These are phyloP conservation scores for Hypolimnas misippus DNA, from an alignment of 2,888 invertebrate genomes.

Conservation along the genomic window DNA sequence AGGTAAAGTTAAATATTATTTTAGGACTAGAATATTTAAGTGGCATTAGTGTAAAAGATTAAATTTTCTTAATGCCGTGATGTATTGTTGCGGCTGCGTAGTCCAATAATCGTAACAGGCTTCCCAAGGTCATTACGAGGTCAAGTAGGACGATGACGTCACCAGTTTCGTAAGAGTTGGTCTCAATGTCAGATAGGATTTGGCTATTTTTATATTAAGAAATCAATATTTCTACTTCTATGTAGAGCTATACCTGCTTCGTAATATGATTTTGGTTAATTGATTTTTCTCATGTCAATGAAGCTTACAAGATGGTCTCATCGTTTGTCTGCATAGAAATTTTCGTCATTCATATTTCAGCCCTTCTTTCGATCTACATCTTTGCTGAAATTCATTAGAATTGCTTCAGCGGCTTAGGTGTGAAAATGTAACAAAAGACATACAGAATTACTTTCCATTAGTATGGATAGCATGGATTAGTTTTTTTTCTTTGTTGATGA, in stretches of 20 bases:
- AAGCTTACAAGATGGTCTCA: too few species aligned
- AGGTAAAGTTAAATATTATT: not conserved
- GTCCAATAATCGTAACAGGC: not conserved
- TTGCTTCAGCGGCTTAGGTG: too few species aligned
- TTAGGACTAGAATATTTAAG: conserved; percentile 2
- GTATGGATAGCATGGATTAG: too few species aligned
- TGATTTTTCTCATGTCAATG: not conserved
- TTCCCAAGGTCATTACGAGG: not conserved
- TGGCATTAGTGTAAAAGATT: not conserved
- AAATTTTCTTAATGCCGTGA: not conserved
- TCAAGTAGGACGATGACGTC: conserved; percentile 1
- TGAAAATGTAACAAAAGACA: too few species aligned
- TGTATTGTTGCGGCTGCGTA: not conserved
- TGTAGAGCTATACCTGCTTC: not conserved
- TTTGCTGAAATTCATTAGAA: too few species aligned
- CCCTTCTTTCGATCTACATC: too few species aligned
- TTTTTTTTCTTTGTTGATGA: too few species aligned
- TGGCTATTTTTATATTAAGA: not conserved
- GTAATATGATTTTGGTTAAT: too few species aligned
- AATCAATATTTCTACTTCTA: not conserved
- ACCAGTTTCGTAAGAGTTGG: not conserved
- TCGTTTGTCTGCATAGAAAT: too few species aligned
- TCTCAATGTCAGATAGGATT: not conserved
- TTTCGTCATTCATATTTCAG: too few species aligned
- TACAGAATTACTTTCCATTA: too few species aligned